phyloP scores from a whole-genome alignment of 2,797 vertebrate genomes.

The Pyrocephalus nanus region DNA sequence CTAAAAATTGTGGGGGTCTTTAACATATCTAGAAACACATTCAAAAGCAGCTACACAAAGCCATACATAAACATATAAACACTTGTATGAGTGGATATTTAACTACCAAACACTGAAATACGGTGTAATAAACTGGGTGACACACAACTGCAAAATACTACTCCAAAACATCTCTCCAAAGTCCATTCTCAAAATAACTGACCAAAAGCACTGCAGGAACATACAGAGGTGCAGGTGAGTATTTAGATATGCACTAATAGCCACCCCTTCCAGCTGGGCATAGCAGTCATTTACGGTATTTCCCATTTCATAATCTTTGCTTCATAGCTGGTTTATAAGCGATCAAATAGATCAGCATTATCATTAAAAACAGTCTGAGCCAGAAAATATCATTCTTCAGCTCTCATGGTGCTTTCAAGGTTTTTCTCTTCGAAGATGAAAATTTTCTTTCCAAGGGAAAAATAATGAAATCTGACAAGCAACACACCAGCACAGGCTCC shows the following conservation, averaged over 20 bases:
- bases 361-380: slow-evolving; percentile 2
- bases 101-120: background rate
- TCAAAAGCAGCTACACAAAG: background rate
- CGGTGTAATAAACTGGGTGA: background rate
- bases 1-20: rapidly evolving
- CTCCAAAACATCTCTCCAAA: background rate
- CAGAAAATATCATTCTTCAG: background rate
- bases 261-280: background rate
- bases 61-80: background rate
- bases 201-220: background rate
- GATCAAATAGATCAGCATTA: background rate
- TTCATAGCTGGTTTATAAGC: background rate
- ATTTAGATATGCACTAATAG: background rate
- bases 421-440: background rate
- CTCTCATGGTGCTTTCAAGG: background rate
- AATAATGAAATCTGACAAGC: background rate
- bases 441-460: background rate
- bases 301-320: background rate
- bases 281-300: background rate
- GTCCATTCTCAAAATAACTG: background rate
- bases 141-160: background rate
- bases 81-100: background rate
- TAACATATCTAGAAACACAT: background rate
- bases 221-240: background rate
- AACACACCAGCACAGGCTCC: background rate